Percentiles rank a stretch among this genome's conserved stretches.
These are phyloP conservation scores for Amphiduros pacificus DNA, from an alignment of 2,888 invertebrate genomes.

Conservation along the genomic window DNA sequence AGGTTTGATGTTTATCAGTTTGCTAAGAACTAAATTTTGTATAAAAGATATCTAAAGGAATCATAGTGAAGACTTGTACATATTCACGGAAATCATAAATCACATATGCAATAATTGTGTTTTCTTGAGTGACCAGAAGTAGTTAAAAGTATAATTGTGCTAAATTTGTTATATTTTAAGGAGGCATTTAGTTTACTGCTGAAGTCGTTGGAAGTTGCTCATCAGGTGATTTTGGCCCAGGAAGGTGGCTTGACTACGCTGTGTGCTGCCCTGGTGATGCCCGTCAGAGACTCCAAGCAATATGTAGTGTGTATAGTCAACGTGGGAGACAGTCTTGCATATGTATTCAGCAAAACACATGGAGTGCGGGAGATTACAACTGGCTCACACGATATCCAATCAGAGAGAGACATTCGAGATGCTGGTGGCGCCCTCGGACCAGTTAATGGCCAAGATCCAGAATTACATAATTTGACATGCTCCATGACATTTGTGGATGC, in stretches of 20 bases:
- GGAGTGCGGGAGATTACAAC: constrained; percentile 80
- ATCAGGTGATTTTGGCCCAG: constrained; percentile 80
- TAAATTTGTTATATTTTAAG: constrained; percentile 42
- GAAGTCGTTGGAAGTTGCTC: constrained; percentile 81
- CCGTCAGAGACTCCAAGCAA: constrained; percentile 61
- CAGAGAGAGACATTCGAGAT: constrained; percentile 84
- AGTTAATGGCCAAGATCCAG: constrained; percentile 80
- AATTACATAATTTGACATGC: constrained; percentile 82
- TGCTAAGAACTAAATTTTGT: neutral
- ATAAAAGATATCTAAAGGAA: too few relatives aligned
- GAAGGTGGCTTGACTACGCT: constrained; percentile 76
- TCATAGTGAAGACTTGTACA: too few relatives aligned
- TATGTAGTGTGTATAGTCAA: constrained; percentile 81
- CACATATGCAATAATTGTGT: too few relatives aligned
- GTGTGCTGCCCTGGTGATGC: constrained; percentile 73
- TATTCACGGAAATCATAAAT: too few relatives aligned
- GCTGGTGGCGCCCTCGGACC: constrained; percentile 86
- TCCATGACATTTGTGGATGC: constrained; percentile 78
- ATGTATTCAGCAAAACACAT: constrained; percentile 72
- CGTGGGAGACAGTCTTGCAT: constrained; percentile 87
- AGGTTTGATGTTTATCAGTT: constrained; percentile 28
- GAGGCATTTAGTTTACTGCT: constrained; percentile 79
- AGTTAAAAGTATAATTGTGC: too few relatives aligned
- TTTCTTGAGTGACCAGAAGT: too few relatives aligned
- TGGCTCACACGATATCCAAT: constrained; percentile 81